phyloP scores from a whole-genome alignment of 2,113 vertebrate genomes.

The Elgaria multicarinata region DNA sequence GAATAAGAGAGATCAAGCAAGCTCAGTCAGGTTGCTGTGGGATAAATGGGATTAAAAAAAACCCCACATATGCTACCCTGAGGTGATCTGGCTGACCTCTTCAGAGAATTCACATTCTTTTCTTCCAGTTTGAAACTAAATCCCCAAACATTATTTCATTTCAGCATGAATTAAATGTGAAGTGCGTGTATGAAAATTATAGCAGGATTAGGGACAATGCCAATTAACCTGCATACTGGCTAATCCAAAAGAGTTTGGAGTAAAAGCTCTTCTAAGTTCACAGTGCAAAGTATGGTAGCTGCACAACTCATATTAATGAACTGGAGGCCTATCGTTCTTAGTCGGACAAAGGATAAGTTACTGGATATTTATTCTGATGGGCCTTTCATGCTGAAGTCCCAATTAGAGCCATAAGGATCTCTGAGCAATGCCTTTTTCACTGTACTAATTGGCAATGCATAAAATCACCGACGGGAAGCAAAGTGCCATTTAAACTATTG shows the following conservation, averaged over 20 bases:
- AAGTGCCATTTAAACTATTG: conserved; percentile 14
- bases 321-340: conserved; percentile 29
- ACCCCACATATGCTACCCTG: background rate
- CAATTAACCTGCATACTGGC: conserved; percentile 26
- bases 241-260: conserved; percentile 17
- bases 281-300: background rate
- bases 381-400: conserved; percentile 43
- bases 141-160: background rate
- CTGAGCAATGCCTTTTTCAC: conserved; percentile 46
- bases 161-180: background rate
- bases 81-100: background rate
- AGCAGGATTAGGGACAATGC: background rate
- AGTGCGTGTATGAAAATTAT: background rate
- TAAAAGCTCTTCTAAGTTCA: background rate
- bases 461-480: conserved; percentile 37
- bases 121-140: background rate
- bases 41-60: background rate
- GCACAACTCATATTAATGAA: conserved; percentile 21
- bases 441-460: conserved; percentile 44
- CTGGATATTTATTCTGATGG: conserved; percentile 41
- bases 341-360: conserved; percentile 51
- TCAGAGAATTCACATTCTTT: background rate
- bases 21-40: background rate
- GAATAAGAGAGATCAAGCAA: background rate
- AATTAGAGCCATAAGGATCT: conserved; percentile 51